Base-by-base conservation (phyloP, 2,113 vertebrate genomes). In the Columba janthina region DNA sequence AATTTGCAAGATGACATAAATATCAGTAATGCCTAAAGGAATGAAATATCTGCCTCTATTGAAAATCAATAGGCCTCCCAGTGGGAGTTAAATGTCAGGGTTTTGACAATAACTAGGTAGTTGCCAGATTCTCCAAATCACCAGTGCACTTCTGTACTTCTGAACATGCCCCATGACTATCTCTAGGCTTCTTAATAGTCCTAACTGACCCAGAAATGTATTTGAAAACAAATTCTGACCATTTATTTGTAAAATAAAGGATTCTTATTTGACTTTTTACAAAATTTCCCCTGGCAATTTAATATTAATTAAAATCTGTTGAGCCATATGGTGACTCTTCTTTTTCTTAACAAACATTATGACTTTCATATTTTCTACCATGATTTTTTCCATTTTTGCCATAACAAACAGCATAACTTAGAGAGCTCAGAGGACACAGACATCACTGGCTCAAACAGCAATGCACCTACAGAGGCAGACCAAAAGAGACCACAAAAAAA, bases 301-400 rank as follows among this genome's bases (percentile, higher is more conserved):
- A 65, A 84, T 87, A 96, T 94, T 95, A 93, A 95, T 96, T 95
- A 96, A 97, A 97, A 96, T 94, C 93, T 94, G 91, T 91, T 88
- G 54, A 89, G 70, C 90, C 94, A 90, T 96, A 92, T 96, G 90
- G 94, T 78, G 76, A 93, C 53, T 92, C 54, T 86, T 79, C 72
- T 75, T 94, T 86, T 88, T 79, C 69, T 93, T 96, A 95, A 95
- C 85, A 93, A 93, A 94, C 96, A 94, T 91, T 83, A 74, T 51
- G 85, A 95, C 72, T 92, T 91, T 93, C 85, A 29, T 69, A 78
- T 93, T 88, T 84, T 85, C 70, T 62, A 70, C 50, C 67, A 38
- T 18, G 50, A 28, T 53, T 95, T 94, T 91, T 60, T 61, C 81
- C 31, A 54, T 46, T 92, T 95, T 85, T 93, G 58, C 88, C 61